Percentiles rank a stretch among this genome's conserved stretches.
Conservation (phyloP, 2,888 invertebrate species). For the Mechanitis messenoides region DNA sequence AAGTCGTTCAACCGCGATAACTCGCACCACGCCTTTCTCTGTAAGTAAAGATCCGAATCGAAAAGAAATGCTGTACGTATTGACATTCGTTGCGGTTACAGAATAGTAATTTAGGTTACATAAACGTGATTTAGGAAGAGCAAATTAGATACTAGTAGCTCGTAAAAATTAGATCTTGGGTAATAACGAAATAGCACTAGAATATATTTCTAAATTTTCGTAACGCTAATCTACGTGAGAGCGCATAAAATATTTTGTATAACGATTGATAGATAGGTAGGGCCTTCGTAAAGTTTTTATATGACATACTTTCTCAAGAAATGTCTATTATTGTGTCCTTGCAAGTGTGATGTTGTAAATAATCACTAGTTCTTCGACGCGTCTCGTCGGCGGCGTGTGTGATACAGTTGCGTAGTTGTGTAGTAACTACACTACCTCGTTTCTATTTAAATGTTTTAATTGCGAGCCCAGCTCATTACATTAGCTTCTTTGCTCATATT, state of each 20-base stretch:
- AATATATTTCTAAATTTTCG: conserved; percentile 48
- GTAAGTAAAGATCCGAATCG: conserved; percentile 16
- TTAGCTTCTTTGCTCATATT: conserved; percentile 53
- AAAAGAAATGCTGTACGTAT: conserved; percentile 49
- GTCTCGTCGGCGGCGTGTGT: conserved; percentile 47
- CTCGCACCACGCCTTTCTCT: conserved; percentile 32
- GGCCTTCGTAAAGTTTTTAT: conserved; percentile 68
- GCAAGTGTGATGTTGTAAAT: conserved; percentile 73
- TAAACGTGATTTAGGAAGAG: conserved; percentile 53
- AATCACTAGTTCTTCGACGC: conserved; percentile 42
- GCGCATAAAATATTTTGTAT: conserved; percentile 71
- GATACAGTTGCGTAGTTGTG: conserved; percentile 59
- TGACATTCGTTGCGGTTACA: conserved; percentile 58
- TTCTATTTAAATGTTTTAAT: conserved; percentile 49
- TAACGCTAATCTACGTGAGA: conserved; percentile 62
- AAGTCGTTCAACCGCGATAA: conserved; percentile 31
- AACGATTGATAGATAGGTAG: conserved; percentile 66
- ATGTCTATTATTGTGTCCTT: conserved; percentile 51
- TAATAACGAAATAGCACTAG: conserved; percentile 38
- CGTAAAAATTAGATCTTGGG: conserved; percentile 52
- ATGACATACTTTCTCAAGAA: conserved; percentile 61
- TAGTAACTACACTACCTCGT: conserved; percentile 74
- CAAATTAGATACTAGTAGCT: conserved; percentile 60
- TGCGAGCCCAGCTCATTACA: conserved; percentile 67
- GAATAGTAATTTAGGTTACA: conserved; percentile 52